phyloP scores from a whole-genome alignment of 2,888 invertebrate species.

The Rosalia funebris region DNA sequence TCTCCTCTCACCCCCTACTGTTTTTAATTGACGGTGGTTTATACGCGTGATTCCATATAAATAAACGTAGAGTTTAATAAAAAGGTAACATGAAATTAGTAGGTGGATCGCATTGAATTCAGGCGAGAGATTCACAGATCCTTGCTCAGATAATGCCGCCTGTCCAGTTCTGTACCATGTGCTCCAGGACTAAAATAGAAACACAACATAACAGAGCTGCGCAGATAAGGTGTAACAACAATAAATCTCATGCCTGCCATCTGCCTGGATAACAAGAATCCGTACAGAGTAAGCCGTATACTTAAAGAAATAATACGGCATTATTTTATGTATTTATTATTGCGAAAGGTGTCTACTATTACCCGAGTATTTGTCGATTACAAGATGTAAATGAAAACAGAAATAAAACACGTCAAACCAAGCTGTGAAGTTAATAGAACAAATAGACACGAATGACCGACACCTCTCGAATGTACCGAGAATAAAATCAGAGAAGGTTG shows the following conservation, averaged over 20 bases:
- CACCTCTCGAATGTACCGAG: too few relatives aligned
- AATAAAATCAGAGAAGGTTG: too few relatives aligned
- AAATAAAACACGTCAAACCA: constrained; percentile 16
- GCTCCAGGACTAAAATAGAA: constrained; percentile 9
- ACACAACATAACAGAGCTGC: constrained; percentile 25
- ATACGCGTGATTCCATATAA: too few relatives aligned
- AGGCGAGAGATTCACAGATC: too few relatives aligned
- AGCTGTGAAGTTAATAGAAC: constrained; percentile 12
- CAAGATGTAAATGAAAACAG: constrained; percentile 25
- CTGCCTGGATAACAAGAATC: constrained; percentile 38
- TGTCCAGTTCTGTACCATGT: background rate
- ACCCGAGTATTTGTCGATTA: constrained; percentile 15
- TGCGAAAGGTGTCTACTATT: constrained; percentile 21
- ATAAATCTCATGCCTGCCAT: constrained; percentile 38
- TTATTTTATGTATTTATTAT: constrained; percentile 32
- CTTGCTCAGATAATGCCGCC: background rate
- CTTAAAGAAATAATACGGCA: constrained; percentile 29
- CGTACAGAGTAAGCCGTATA: constrained; percentile 21
- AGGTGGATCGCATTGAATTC: too few relatives aligned
- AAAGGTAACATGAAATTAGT: too few relatives aligned
- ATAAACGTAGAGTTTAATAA: too few relatives aligned
- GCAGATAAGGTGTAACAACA: constrained; percentile 34
- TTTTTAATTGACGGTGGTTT: too few relatives aligned
- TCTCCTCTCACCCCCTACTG: too few relatives aligned
- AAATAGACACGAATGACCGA: constrained; percentile 1